Evolutionary conservation across 1,140 invertebrate species (phyloP), one percentile per base, ranked within the genome.

Genomic region (Muscidifurax raptorellus): DNA sequence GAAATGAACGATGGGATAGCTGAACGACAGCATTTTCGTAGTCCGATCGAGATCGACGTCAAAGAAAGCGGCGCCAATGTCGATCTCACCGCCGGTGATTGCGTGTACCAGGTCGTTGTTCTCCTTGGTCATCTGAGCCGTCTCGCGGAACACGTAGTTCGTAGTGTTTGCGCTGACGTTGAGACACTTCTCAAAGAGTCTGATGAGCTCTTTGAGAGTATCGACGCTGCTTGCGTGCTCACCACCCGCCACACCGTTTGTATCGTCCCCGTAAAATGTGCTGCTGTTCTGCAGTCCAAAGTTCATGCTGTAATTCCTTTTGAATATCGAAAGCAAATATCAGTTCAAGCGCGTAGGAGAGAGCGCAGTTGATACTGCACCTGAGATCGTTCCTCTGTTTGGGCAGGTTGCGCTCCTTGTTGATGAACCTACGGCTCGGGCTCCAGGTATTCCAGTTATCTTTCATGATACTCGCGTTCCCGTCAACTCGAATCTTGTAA

Each of bases 71-170:
- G 95, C 86, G 0, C 94, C 95, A 36, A 95, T 89, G 80, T 95
- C 95, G 0, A 95, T 93, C 3, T 93, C 92, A 15, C 93, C 92
- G 6, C 91, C 88, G 25, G 94, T 93, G 1, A 95, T 92, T 22
- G 94, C 94, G 6, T 94, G 94, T 0, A 95, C 91, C 40, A 95
- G 91, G 80, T 95, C 94, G 0, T 93, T 94, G 94, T 94, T 95
- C 4, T 94, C 92, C 89, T 94, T 94, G 52, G 94, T 94, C 6
- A 93, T 93, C 69, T 94, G 91, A 15, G 93, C 9, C 2, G 85
- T 64, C 13, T 79, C 69, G 12, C 44, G 25, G 28, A 66, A 47
- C 0, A 59, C 6, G 27, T 79, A 84, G 32, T 7, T 75, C 15
- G 80, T 83, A 0, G 79, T 69, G 18, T 86, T 79, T 32, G 80